Base-by-base conservation (phyloP, 2,113 vertebrate species). In the Amblyopsis rosae region DNA sequence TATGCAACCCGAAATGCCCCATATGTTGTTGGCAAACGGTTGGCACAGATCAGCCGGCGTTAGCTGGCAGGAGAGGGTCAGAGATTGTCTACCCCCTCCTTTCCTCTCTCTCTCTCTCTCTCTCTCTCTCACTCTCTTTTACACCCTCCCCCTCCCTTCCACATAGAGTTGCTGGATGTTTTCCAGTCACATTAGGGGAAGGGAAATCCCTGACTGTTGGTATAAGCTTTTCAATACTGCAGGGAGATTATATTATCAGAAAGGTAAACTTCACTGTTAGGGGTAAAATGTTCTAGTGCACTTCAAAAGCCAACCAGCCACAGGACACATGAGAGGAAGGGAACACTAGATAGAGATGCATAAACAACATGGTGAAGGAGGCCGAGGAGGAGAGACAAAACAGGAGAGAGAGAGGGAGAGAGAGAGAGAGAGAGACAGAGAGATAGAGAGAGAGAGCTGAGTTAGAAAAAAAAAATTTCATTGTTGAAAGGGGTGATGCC, bases 191-290 rank as follows among this genome's bases (percentile, higher is more conserved):
- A 92, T 93, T 90, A 92, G 91, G 86, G 90, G 82, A 89, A 93
- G 93, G 93, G 93, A 95, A 95, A 95, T 96, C 94, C 93, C 94
- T 93, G 91, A 89, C 90, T 94, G 85, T 92, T 95, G 94, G 89
- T 92, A 88, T 93, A 93, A 94, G 93, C 93, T 95, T 94, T 94
- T 94, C 90, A 91, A 92, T 93, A 95, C 93, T 93, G 93, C 90
- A 88, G 92, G 90, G 93, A 94, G 94, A 94, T 95, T 93, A 95
- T 84, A 70, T 93, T 95, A 95, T 95, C 93, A 94, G 92, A 94
- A 96, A 96, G 93, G 93, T 95, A 95, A 95, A 94, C 92, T 94
- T 95, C 89, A 90, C 90, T 86, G 89, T 93, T 91, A 92, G 87
- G 91, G 86, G 77, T 79, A 81, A 91, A 89, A 93, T 94, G 91